Evolutionary conservation across 2,888 invertebrate species (phyloP).

Genomic region (Argyresthia albistria): DNA sequence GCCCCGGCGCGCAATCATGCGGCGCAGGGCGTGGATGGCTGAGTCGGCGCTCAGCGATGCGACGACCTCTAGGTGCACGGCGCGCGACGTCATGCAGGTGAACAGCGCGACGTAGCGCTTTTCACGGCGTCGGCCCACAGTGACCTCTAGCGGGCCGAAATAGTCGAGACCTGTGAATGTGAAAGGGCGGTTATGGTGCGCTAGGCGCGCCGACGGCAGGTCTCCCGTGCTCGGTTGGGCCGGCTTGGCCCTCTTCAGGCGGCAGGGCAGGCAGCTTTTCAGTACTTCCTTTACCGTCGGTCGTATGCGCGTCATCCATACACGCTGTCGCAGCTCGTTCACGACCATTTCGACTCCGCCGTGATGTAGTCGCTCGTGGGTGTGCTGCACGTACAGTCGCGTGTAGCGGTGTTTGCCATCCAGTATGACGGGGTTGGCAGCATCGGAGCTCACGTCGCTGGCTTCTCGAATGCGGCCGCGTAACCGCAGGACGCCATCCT

Average conservation of each 20-base stretch:
- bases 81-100: constrained; percentile 3
- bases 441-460: neutral
- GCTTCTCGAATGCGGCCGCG: too few relatives aligned
- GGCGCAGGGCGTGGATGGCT: constrained; percentile 5
- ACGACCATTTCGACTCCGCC: constrained; percentile 8
- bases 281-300: constrained; percentile 9
- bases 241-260: constrained; percentile 7
- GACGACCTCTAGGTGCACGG: constrained; percentile 6
- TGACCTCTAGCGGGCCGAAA: neutral
- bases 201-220: neutral
- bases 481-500: too few relatives aligned
- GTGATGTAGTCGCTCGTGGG: constrained; percentile 6
- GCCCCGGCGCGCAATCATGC: constrained; percentile 4
- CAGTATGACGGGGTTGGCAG: neutral
- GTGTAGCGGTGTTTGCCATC: neutral
- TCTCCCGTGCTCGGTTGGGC: constrained; percentile 7
- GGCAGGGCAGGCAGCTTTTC: constrained; percentile 10
- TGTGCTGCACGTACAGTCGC: neutral
- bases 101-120: constrained; percentile 2
- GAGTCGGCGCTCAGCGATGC: constrained; percentile 4
- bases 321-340: constrained; percentile 16
- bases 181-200: neutral
- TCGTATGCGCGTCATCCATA: constrained; percentile 14
- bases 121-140: neutral
- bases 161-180: neutral